These are phyloP conservation scores for Brachyrhaphis roseni DNA, from an alignment of 2,797 vertebrate species.

Conservation along the genomic window DNA sequence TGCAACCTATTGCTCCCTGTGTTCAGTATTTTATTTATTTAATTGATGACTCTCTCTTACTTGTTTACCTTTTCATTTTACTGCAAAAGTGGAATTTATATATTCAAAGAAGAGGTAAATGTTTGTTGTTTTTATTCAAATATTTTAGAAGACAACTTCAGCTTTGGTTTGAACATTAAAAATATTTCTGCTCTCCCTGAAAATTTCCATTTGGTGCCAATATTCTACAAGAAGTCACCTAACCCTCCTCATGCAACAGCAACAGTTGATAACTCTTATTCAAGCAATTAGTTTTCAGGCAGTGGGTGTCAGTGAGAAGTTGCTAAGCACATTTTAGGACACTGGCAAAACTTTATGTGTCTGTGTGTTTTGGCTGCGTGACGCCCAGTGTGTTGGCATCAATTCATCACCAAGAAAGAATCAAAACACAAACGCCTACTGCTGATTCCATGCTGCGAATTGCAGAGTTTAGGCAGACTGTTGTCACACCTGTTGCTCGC, in stretches of 20 bases:
- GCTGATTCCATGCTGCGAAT: conserved; percentile 50
- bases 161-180: not conserved
- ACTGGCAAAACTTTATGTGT: conserved; percentile 53
- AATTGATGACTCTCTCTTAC: not conserved
- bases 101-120: no score
- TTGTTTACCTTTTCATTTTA: not conserved
- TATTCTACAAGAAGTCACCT: conserved; percentile 30
- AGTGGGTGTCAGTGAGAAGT: conserved; percentile 71
- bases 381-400: conserved; percentile 68
- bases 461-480: conserved; percentile 63
- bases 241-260: conserved; percentile 26
- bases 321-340: conserved; percentile 64
- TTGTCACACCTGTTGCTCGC: conserved; percentile 72
- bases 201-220: not conserved
- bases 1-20: not conserved
- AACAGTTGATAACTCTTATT: conserved; percentile 41
- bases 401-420: conserved; percentile 69
- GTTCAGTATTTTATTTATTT: not conserved
- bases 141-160: not conserved
- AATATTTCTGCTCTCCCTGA: not conserved
- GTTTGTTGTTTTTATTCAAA: not conserved
- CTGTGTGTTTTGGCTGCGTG: conserved; percentile 62
- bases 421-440: conserved; percentile 75
- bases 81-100: not conserved
- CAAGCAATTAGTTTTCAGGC: conserved; percentile 60